A percentile compares a stretch with the other conserved stretches of the same genome.
Conservation (phyloP, 2,113 vertebrate species). For the Coreoperca whiteheadi region DNA sequence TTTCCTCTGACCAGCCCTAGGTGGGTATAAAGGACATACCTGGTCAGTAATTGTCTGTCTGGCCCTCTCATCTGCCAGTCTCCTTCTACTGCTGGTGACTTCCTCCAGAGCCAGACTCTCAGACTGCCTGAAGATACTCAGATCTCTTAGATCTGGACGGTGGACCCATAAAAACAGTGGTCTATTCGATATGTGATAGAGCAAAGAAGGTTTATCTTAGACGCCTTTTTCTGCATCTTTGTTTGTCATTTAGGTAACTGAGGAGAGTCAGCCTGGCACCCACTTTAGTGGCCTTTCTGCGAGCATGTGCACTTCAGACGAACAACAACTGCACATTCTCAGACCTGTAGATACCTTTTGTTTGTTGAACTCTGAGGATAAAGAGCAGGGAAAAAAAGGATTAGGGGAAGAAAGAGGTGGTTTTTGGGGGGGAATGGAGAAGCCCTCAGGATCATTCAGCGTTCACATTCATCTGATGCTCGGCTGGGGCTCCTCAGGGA, state of each 20-base stretch:
- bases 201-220: not conserved
- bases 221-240: conserved; percentile 40
- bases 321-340: conserved; percentile 39
- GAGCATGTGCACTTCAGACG: conserved; percentile 45
- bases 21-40: conserved; percentile 81
- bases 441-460: conserved; percentile 65
- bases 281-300: conserved; percentile 6
- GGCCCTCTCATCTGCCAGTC: conserved; percentile 69
- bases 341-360: conserved; percentile 70
- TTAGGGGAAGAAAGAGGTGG: conserved; percentile 59
- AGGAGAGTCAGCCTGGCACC: conserved; percentile 33
- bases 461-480: conserved; percentile 74
- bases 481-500: conserved; percentile 66
- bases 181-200: conserved; percentile 42
- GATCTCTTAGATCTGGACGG: conserved; percentile 49
- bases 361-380: conserved; percentile 63
- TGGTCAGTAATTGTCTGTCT: conserved; percentile 80
- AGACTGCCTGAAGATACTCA: conserved; percentile 55
- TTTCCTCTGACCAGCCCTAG: conserved; percentile 81
- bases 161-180: conserved; percentile 44
- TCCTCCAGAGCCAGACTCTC: conserved; percentile 64
- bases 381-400: conserved; percentile 66
- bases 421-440: conserved; percentile 25
- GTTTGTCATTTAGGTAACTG: conserved; percentile 31
- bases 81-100: conserved; percentile 58